Base-by-base conservation (phyloP, 1,140 invertebrate species). In the Medauroidea extradentata region DNA sequence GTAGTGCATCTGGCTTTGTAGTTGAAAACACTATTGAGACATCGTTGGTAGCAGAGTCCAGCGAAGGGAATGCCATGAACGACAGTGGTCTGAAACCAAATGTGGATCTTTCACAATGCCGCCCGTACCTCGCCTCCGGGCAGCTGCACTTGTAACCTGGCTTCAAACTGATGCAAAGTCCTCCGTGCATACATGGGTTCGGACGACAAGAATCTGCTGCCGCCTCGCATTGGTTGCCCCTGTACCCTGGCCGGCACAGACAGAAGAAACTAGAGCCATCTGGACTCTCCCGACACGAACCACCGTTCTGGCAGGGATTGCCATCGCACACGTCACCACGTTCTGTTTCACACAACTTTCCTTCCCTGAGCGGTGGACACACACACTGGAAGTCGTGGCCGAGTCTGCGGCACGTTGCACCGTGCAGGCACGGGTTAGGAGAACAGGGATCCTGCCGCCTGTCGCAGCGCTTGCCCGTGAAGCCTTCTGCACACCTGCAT, bases 1-100 rank as follows among this genome's bases (percentile, higher is more conserved):
- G 73, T 5, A 98, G 76, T 1, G 91, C 86, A 71, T 95, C 85
- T 0, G 84, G 81, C 72, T 94, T 94, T 0, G 88, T 91, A 0
- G 94, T 97, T 11, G 94, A 89, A 73, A 97, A 96, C 19, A 91
- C 86, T 24, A 96, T 85, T 0, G 91, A 89, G 51, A 96, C 93
- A 65, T 96, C 92, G 71, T 94, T 95, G 2, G 90, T 93, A 48
- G 86, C 89, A 1, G 89, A 83, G 68, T 94, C 90, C 42, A 97
- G 68, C 0, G 91, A 77, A 3, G 88, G 85, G 73, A 95, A 96
- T 13, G 86, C 81, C 87, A 96, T 93, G 71, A 85, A 97, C 0
- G 94, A 96, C 0, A 94, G 77, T 65, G 91, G 90, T 53, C 85
- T 82, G 71, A 98, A 97, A 16, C 93, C 93, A 71, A 86, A 93